Evolutionary conservation across 2,797 vertebrate genomes (phyloP).

Genomic region (Diplodus sargus): DNA sequence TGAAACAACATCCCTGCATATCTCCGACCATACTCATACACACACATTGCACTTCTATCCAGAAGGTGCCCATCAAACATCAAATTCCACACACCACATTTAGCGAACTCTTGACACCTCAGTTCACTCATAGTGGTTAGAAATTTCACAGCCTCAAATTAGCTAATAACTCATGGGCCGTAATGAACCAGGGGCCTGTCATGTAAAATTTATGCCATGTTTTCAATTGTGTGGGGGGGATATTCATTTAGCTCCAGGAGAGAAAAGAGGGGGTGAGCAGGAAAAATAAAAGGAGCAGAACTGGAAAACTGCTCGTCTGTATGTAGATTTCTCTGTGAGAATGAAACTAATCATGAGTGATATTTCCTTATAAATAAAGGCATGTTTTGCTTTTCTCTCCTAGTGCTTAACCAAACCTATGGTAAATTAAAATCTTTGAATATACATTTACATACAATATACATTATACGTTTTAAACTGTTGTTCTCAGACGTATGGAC

Average conservation of each 20-base stretch:
- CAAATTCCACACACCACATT: slow-evolving; percentile 72
- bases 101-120: slow-evolving; percentile 79
- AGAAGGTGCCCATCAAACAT: slow-evolving; percentile 72
- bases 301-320: slow-evolving; percentile 31
- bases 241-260: slow-evolving; percentile 72
- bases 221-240: slow-evolving; percentile 71
- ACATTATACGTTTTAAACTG: too few species aligned
- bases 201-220: slow-evolving; percentile 77
- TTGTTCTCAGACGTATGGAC: neutral
- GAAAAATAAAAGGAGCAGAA: slow-evolving; percentile 52
- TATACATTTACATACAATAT: too few species aligned
- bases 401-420: neutral
- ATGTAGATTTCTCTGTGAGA: slow-evolving; percentile 24
- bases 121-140: slow-evolving; percentile 80
- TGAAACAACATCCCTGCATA: slow-evolving; percentile 17
- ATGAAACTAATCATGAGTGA: slow-evolving; percentile 34
- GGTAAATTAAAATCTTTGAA: neutral
- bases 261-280: slow-evolving; percentile 46
- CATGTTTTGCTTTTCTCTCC: neutral
- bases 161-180: slow-evolving; percentile 82
- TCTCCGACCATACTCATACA: slow-evolving; percentile 13
- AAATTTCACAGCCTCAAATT: slow-evolving; percentile 81
- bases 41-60: slow-evolving; percentile 12
- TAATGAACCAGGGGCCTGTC: slow-evolving; percentile 80
- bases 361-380: slow-evolving; percentile 1